Evolutionary conservation across 2,888 invertebrate species (phyloP).

Genomic region (Exocentrus adspersus): DNA sequence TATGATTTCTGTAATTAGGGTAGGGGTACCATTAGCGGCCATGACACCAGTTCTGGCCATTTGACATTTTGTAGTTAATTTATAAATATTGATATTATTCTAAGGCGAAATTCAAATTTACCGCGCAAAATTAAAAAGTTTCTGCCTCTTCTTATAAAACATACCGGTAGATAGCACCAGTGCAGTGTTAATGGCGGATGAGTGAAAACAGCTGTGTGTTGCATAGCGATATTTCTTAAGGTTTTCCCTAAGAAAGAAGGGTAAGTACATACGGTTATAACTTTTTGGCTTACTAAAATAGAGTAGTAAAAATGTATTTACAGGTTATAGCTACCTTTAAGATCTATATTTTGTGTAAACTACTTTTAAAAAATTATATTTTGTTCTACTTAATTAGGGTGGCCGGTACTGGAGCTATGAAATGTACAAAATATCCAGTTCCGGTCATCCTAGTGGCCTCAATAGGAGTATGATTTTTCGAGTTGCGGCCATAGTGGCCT

Average conservation of each 20-base stretch:
- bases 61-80: background rate
- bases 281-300: background rate
- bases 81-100: background rate
- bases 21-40: slow-evolving; percentile 2
- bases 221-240: background rate
- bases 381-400: too few species aligned
- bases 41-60: slow-evolving; percentile 11
- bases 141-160: background rate
- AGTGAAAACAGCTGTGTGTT: background rate
- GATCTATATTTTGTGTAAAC: background rate
- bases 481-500: background rate
- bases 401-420: background rate
- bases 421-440: background rate
- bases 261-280: background rate
- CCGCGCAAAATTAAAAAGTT: background rate
- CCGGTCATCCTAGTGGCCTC: background rate
- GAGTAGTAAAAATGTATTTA: background rate
- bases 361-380: background rate
- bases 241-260: slow-evolving; percentile 4
- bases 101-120: slow-evolving; percentile 1
- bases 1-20: too few species aligned
- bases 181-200: background rate
- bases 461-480: background rate
- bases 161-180: background rate
- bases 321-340: background rate